A percentile compares a stretch with the other conserved stretches of the same genome.
phyloP scores from a whole-genome alignment of 1,140 invertebrate species.

The Caerostris extrusa region DNA sequence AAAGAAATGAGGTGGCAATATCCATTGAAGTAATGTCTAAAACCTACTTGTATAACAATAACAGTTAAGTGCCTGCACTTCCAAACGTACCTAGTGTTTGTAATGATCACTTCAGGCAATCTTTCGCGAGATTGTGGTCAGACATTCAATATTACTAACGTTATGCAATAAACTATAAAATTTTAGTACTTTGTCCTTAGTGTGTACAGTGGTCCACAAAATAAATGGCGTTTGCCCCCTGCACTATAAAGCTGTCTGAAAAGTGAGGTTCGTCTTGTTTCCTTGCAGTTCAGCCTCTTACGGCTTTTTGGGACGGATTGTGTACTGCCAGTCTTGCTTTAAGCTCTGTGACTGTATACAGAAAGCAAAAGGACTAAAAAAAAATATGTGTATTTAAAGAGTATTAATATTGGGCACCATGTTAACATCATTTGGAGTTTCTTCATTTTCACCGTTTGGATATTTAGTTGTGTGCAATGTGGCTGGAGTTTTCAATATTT shows the following conservation, averaged over 20 bases:
- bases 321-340: constrained; percentile 14
- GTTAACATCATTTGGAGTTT: background rate
- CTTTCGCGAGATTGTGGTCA: constrained; percentile 47
- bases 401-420: background rate
- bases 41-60: constrained; percentile 75
- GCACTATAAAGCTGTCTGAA: constrained; percentile 11
- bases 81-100: constrained; percentile 62
- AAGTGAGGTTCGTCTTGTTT: background rate
- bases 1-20: constrained; percentile 66
- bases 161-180: constrained; percentile 71
- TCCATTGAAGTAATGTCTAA: constrained; percentile 73
- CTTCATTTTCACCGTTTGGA: background rate
- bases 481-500: background rate
- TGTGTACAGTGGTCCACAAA: constrained; percentile 20
- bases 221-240: constrained; percentile 64
- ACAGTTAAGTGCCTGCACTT: constrained; percentile 61
- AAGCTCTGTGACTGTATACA: background rate
- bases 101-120: constrained; percentile 74
- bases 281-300: constrained; percentile 24
- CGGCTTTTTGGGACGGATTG: background rate
- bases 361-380: background rate
- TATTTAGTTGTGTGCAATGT: background rate
- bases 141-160: constrained; percentile 65
- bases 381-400: background rate
- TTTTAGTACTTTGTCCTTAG: constrained; percentile 76